These are phyloP conservation scores for Archilochus colubris DNA, from an alignment of 2,113 vertebrate genomes.

Conservation along the genomic window DNA sequence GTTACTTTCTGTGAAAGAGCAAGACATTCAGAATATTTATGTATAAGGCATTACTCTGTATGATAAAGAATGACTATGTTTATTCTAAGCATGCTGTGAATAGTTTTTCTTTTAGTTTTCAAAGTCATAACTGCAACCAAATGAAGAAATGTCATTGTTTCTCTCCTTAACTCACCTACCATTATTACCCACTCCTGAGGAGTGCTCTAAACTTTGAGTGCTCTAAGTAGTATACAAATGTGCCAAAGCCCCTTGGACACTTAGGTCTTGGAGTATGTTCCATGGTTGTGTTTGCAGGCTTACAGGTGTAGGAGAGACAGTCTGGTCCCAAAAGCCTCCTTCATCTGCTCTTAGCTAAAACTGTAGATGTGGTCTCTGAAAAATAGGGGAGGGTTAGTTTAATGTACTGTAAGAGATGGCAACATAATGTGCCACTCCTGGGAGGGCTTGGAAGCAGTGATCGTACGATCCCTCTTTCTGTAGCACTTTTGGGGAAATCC, in stretches of 20 bases:
- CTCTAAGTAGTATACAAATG: not conserved
- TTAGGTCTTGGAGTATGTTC: not conserved
- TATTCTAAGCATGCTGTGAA: not conserved
- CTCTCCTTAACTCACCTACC: not conserved
- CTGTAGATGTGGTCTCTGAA: not conserved
- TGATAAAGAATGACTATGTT: constrained; percentile 19
- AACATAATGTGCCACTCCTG: not conserved
- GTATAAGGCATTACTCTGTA: not conserved
- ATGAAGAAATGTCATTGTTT: not conserved
- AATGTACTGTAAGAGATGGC: not conserved
- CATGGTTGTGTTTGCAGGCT: not conserved
- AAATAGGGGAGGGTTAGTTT: not conserved
- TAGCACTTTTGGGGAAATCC: rapidly evolving
- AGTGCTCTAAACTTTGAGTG: not conserved
- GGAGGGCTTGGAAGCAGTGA: not conserved
- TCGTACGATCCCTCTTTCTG: not conserved
- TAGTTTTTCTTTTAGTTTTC: not conserved
- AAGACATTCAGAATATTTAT: constrained; percentile 59
- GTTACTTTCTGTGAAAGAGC: constrained; percentile 89
- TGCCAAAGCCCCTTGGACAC: not conserved
- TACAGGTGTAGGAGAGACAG: not conserved
- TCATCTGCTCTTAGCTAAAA: not conserved
- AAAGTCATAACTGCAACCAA: not conserved
- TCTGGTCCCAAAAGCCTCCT: not conserved
- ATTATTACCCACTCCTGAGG: not conserved